These are phyloP conservation scores for Meloidogyne hapla DNA, from an alignment of 1,140 invertebrate genomes.

Conservation along the genomic window DNA sequence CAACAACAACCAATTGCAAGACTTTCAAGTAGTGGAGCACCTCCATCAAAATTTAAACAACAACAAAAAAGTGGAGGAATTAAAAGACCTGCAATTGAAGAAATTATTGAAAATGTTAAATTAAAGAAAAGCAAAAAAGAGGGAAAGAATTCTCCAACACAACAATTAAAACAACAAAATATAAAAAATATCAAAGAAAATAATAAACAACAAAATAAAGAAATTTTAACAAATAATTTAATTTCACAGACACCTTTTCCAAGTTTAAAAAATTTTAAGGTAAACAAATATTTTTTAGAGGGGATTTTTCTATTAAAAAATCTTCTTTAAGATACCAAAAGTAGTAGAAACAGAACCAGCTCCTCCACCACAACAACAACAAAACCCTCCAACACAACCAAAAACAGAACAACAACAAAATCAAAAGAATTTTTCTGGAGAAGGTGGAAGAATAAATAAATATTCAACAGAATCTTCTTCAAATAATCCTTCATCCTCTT, in stretches of 20 bases:
- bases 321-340: constrained; percentile 26
- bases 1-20: constrained; percentile 27
- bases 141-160: neutral
- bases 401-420: constrained; percentile 12
- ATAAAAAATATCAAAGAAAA: neutral
- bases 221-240: neutral
- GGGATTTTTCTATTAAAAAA: too few relatives aligned
- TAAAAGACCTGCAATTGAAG: constrained; percentile 10
- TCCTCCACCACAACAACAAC: neutral
- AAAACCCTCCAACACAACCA: neutral
- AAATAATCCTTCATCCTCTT: neutral
- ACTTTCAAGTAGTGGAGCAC: constrained; percentile 30
- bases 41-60: constrained; percentile 34
- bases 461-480: neutral
- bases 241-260: constrained; percentile 12
- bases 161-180: constrained; percentile 9
- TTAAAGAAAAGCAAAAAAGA: constrained; percentile 5
- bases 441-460: constrained; percentile 14
- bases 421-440: constrained; percentile 2
- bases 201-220: constrained; percentile 3
- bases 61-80: constrained; percentile 10
- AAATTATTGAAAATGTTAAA: neutral
- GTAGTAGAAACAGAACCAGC: constrained; percentile 1
- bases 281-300: neutral
- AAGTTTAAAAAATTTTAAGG: constrained; percentile 27